Evolutionary conservation across 2,888 invertebrate species (phyloP).

Genomic region (Cyclophora punctaria): DNA sequence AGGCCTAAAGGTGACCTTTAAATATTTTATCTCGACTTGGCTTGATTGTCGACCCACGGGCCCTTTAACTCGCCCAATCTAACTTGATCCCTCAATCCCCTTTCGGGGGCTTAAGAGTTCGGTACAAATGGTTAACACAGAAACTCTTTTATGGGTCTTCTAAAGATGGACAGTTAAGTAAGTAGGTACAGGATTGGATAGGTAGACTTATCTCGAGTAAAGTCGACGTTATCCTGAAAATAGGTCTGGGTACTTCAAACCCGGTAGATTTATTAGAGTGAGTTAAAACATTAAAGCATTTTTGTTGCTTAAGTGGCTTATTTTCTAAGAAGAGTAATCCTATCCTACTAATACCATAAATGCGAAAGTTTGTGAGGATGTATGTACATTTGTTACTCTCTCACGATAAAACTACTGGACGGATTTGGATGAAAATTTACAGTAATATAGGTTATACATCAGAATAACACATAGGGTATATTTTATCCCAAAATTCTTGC

Average conservation of each 20-base stretch:
- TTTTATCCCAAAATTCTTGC: no score
- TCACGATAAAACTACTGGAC: no score
- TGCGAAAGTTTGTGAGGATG: no score
- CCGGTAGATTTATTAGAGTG: constrained; percentile 38
- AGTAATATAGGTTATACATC: no score
- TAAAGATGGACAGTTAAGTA: constrained; percentile 42
- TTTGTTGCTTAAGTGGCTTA: no score
- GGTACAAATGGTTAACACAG: constrained; percentile 37
- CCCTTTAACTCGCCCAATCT: constrained; percentile 49
- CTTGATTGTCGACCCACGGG: constrained; percentile 66
- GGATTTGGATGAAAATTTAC: no score
- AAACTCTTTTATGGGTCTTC: constrained; percentile 42
- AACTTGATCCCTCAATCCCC: constrained; percentile 40
- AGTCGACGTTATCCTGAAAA: constrained; percentile 51
- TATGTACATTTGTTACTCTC: no score
- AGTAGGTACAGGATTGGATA: constrained; percentile 51
- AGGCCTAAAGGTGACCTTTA: constrained; percentile 61
- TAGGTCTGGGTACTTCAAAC: constrained; percentile 42
- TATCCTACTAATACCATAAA: no score
- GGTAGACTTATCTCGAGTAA: constrained; percentile 58
- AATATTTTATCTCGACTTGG: constrained; percentile 69
- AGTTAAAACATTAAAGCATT: constrained; percentile 15
- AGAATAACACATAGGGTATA: no score
- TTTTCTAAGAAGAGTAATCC: no score
- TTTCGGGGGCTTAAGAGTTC: constrained; percentile 33